Conservation (phyloP, 2,797 vertebrate species). For the Protonibea diacanthus region DNA sequence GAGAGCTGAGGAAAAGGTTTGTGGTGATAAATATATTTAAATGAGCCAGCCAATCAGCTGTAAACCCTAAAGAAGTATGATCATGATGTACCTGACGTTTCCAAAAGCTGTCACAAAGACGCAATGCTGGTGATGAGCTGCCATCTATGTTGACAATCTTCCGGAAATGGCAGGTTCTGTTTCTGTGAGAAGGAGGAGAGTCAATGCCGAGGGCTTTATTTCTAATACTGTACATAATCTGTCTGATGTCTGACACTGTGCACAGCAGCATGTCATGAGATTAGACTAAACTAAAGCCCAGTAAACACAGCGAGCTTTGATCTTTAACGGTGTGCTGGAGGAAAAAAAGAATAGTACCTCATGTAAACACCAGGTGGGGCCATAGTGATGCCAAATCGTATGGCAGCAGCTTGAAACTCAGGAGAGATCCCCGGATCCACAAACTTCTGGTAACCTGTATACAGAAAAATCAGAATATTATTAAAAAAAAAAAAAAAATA, state of each 20-base stretch:
- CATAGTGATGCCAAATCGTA: constrained; percentile 91
- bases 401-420: constrained; percentile 89
- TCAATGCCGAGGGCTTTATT: neutral
- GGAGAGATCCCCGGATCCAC: constrained; percentile 92
- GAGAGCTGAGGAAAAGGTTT: neutral
- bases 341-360: constrained; percentile 84
- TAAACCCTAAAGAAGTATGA: neutral
- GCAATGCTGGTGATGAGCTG: constrained; percentile 82
- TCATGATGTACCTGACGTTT: constrained; percentile 87
- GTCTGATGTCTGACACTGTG: neutral
- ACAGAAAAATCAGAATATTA: constrained; percentile 40
- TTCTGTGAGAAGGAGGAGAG: constrained; percentile 77
- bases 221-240: neutral
- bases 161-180: constrained; percentile 86
- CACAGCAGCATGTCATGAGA: neutral
- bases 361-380: constrained; percentile 93
- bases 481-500: neutral
- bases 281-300: neutral
- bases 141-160: constrained; percentile 56
- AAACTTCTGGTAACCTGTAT: constrained; percentile 91
- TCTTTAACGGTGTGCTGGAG: neutral
- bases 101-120: constrained; percentile 98
- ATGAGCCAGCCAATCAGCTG: neutral
- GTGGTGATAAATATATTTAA: neutral
- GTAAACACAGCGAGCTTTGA: neutral